A percentile compares a stretch with the other conserved stretches of the same genome.
These are phyloP conservation scores for Heliconius charithonia DNA, from an alignment of 2,888 invertebrate species.

Conservation along the genomic window DNA sequence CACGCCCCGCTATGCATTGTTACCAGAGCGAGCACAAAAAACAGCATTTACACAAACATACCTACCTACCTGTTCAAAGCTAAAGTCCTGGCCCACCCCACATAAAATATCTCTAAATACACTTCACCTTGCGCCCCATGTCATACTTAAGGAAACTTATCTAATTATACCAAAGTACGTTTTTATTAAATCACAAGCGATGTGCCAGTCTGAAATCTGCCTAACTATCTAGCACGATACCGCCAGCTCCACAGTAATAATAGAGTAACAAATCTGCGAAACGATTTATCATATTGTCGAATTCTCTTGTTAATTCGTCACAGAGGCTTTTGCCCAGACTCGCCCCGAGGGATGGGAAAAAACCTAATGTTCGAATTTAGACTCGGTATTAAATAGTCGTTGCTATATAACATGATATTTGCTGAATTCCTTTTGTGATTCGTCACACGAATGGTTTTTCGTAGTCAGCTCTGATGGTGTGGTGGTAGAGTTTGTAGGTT, in stretches of 20 bases:
- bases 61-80: too few relatives aligned
- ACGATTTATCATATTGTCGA: slow-evolving; percentile 70
- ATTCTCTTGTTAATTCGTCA: slow-evolving; percentile 78
- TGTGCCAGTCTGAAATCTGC: slow-evolving; percentile 25
- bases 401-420: slow-evolving; percentile 20
- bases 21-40: neutral
- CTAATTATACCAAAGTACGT: too few relatives aligned
- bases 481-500: neutral
- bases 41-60: too few relatives aligned
- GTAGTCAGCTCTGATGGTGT: neutral
- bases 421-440: slow-evolving; percentile 22
- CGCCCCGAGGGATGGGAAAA: slow-evolving; percentile 62
- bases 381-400: slow-evolving; percentile 30
- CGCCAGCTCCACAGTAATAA: slow-evolving; percentile 47
- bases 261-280: slow-evolving; percentile 61
- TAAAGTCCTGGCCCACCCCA: too few relatives aligned
- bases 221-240: slow-evolving; percentile 27
- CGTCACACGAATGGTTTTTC: neutral
- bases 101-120: too few relatives aligned
- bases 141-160: too few relatives aligned
- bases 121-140: neutral
- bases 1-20: neutral
- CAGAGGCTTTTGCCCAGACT: slow-evolving; percentile 60
- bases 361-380: slow-evolving; percentile 49
- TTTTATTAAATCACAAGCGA: neutral